phyloP scores from a whole-genome alignment of 2,113 vertebrate genomes.

The Pituophis catenifer region DNA sequence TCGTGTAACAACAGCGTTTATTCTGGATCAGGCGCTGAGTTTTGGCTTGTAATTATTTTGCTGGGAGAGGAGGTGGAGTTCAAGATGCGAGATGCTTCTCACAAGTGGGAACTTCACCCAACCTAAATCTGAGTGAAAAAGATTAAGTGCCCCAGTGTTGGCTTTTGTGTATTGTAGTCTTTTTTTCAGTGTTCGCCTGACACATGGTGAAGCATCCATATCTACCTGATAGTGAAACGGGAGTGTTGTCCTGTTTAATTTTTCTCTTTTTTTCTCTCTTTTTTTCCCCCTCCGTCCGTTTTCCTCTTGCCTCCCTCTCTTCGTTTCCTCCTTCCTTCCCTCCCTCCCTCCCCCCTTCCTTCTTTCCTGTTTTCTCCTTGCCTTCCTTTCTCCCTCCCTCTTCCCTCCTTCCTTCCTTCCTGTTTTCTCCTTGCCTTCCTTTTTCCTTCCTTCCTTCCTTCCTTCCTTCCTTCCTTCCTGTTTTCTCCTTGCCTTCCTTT shows the following conservation, averaged over 20 bases:
- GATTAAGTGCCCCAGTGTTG: background rate
- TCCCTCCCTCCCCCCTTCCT: no score
- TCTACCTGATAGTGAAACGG: constrained; percentile 28
- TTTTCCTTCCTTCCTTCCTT: no score
- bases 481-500: no score
- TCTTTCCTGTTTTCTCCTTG: no score
- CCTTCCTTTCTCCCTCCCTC: no score
- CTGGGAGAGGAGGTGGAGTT: background rate
- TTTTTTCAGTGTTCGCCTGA: constrained; percentile 10
- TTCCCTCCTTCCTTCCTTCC: no score
- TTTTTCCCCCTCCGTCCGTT: no score
- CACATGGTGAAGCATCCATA: constrained; percentile 35
- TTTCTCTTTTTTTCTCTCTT: no score
- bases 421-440: no score
- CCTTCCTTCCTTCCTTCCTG: no score
- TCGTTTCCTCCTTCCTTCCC: accelerated
- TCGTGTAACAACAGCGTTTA: no score
- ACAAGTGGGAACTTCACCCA: background rate
- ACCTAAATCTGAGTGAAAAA: background rate
- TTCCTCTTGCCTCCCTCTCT: no score
- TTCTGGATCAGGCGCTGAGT: background rate
- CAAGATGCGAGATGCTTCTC: background rate
- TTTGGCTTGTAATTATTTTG: background rate
- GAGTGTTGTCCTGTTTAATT: background rate
- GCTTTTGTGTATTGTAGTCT: background rate